phyloP scores from a whole-genome alignment of 2,797 vertebrate genomes.

The Pantherophis alleghaniensis region DNA sequence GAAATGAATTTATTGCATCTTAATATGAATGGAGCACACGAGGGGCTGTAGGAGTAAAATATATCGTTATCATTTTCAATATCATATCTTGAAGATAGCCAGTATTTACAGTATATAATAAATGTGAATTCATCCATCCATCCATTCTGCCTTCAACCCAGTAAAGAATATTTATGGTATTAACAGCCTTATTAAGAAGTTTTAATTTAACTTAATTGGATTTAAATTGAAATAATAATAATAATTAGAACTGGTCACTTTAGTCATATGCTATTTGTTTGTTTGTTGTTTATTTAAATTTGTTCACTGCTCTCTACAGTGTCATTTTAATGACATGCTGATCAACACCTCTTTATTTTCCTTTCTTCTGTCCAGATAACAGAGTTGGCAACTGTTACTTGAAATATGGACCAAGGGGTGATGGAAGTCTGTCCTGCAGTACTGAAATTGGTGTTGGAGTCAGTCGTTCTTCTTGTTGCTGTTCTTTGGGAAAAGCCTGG shows the following conservation, averaged over 20 bases:
- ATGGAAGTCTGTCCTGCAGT: slow-evolving; percentile 75
- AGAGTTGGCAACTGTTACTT: slow-evolving; percentile 81
- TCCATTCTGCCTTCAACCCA: background rate
- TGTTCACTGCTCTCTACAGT: background rate
- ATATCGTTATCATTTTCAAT: background rate
- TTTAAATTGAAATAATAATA: background rate
- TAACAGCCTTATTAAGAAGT: background rate
- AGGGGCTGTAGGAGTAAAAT: background rate
- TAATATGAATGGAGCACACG: background rate
- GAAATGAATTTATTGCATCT: background rate
- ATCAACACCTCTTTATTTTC: background rate
- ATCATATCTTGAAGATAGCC: background rate
- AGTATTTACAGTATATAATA: background rate
- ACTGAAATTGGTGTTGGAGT: slow-evolving; percentile 82
- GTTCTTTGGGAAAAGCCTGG: slow-evolving; percentile 81
- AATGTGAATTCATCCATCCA: background rate
- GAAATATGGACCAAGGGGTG: slow-evolving; percentile 73
- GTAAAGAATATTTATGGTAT: background rate
- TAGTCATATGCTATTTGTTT: background rate
- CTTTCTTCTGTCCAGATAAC: slow-evolving; percentile 68
- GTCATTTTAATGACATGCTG: background rate
- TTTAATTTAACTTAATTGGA: background rate
- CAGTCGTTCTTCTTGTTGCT: slow-evolving; percentile 82
- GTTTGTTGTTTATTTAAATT: background rate
- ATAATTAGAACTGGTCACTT: background rate